Percentiles rank a stretch among this genome's conserved stretches.
These are phyloP conservation scores for Tringa solitaria DNA, from an alignment of 2,113 vertebrate species.

Conservation along the genomic window DNA sequence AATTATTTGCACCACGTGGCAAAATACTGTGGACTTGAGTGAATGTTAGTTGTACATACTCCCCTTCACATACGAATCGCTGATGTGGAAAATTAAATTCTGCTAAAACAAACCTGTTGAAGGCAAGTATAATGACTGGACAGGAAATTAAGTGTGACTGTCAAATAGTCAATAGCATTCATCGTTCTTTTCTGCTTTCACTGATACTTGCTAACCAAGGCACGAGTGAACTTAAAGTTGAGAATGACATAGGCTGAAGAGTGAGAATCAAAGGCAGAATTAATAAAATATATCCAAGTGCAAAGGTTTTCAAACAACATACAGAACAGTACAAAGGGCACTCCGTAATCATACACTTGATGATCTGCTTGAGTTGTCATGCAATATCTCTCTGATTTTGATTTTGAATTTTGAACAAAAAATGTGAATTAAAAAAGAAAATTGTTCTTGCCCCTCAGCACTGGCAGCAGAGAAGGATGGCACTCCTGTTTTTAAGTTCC, in stretches of 20 bases:
- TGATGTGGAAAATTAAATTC: neutral
- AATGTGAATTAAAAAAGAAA: neutral
- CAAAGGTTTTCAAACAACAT: neutral
- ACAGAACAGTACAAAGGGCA: neutral
- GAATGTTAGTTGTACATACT: neutral
- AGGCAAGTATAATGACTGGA: neutral
- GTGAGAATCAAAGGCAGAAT: neutral
- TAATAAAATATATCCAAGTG: neutral
- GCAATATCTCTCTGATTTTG: neutral
- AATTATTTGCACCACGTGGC: neutral
- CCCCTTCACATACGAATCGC: neutral
- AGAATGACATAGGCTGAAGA: neutral
- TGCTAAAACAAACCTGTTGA: neutral
- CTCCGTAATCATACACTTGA: neutral
- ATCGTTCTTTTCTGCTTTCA: neutral
- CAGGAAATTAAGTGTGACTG: neutral
- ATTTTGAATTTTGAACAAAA: neutral
- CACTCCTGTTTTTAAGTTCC: constrained; percentile 96
- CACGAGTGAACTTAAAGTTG: neutral
- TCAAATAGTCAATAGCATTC: neutral
- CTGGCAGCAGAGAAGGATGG: constrained; percentile 91
- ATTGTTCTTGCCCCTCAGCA: constrained; percentile 72
- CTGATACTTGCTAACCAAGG: neutral
- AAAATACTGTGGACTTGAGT: neutral
- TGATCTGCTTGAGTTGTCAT: neutral